Evolutionary conservation across 2,888 invertebrate genomes (phyloP), one percentile per base, ranked within the genome.

Genomic region (Eupeodes luniger): DNA sequence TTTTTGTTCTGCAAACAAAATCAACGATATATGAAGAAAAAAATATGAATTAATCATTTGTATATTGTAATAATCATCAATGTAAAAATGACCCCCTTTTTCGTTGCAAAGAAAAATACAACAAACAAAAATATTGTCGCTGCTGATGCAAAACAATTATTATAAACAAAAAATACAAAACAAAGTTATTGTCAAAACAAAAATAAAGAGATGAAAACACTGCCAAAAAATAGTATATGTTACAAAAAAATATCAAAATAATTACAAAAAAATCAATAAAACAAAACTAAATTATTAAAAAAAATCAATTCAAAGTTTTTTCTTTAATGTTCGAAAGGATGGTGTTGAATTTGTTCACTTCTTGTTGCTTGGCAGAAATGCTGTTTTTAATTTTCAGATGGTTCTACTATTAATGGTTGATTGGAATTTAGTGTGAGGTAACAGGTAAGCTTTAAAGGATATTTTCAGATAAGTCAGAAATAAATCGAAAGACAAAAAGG

Each of bases 201-300:
- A 40, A 40, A 72, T 76, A 86, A 85, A 83, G 76, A 77, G 74
- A 85, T 81, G 85, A 85, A 88, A 85, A 88, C 88, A 87, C 87
- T 87, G 87, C 87, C 87, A 87, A 87, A 87, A 75, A 87, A 87
- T 87, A 87, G 87, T 84, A 87, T 81, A 85, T 87, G 84, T 84
- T 87, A 87, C 80, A 85, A 82, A 85, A 59, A 86, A 79, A 76
- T 55, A 79, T 77, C 66, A 78, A 85, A 85, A 67, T 44, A 81
- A 67, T 67, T 27, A 12, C 27, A 72, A 84, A 81, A 85, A 78
- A 78, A 27, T 81, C 78, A 89, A 85, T 81, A 85, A 89, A 81
- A 27, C 27, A 27, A 67, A 81, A 81, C 78, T 78, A 85, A 88
- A 88, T 75, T 85, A 88, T 81, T 85, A 78, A 81, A 85, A 81